Percentiles rank a stretch among this genome's conserved stretches.
Evolutionary conservation across 1,140 invertebrate genomes (phyloP).

Genomic region (Charaxes varanes): DNA sequence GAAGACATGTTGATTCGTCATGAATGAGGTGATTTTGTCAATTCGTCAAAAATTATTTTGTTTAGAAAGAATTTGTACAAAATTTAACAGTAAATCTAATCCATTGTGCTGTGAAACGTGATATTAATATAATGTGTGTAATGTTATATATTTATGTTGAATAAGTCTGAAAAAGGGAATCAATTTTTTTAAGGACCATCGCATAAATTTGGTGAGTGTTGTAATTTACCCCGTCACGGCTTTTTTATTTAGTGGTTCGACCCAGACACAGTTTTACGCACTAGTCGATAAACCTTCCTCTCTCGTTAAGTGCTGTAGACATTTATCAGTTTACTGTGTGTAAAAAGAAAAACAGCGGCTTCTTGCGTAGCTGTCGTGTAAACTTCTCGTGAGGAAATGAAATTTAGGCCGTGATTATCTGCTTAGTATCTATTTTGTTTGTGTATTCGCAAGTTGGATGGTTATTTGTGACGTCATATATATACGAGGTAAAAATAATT

Average conservation of each 20-base stretch:
- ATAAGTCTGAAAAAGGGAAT: conserved; percentile 47
- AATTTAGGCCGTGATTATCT: conserved; percentile 44
- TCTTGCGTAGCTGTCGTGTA: conserved; percentile 36
- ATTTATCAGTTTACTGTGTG: background rate
- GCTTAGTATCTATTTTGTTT: conserved; percentile 41
- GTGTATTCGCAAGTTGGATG: conserved; percentile 39
- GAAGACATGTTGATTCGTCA: conserved; percentile 72
- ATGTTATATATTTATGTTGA: conserved; percentile 51
- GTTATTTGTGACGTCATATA: conserved; percentile 54
- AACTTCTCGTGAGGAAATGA: conserved; percentile 29
- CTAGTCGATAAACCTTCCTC: conserved; percentile 36
- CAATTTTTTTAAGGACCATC: conserved; percentile 38
- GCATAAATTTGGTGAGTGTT: conserved; percentile 64
- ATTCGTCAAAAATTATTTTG: conserved; percentile 69
- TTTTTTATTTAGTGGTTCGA: conserved; percentile 43
- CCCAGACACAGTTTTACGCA: conserved; percentile 33
- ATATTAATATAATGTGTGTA: conserved; percentile 58
- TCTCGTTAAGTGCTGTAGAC: conserved; percentile 2
- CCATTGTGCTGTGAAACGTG: conserved; percentile 50
- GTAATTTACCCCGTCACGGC: conserved; percentile 51
- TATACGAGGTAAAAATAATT: conserved; percentile 46
- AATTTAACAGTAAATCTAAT: conserved; percentile 55
- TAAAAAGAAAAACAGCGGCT: conserved; percentile 8
- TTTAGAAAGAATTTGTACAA: conserved; percentile 61
- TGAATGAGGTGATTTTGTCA: conserved; percentile 64